phyloP scores from a whole-genome alignment of 2,113 vertebrate species.

The Elgaria multicarinata region DNA sequence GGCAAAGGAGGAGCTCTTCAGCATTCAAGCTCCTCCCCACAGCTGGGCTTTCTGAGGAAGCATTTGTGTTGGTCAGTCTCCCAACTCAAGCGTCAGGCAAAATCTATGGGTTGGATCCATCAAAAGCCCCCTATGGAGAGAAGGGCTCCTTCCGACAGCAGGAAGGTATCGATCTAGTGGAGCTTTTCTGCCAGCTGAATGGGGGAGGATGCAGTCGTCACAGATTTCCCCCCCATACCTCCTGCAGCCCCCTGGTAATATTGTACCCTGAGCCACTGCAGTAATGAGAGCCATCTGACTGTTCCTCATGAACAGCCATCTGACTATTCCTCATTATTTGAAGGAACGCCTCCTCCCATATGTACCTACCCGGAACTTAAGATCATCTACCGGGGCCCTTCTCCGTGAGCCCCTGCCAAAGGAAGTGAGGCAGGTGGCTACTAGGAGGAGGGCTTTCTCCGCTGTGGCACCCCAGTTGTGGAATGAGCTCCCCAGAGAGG shows the following conservation, averaged over 20 bases:
- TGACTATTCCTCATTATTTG: too few species aligned
- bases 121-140: background rate
- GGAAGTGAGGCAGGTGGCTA: too few species aligned
- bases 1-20: background rate
- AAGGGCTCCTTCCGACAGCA: background rate
- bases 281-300: too few species aligned
- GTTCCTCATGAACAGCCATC: too few species aligned
- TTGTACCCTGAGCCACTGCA: background rate
- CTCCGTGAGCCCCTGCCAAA: too few species aligned
- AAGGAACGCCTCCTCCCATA: too few species aligned
- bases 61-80: background rate
- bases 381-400: too few species aligned
- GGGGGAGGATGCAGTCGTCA: too few species aligned
- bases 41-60: background rate
- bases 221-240: background rate
- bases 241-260: background rate
- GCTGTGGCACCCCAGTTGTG: too few species aligned
- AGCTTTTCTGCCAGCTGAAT: background rate
- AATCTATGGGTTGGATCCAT: background rate
- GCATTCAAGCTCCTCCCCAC: background rate
- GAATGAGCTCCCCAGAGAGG: too few species aligned
- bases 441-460: too few species aligned
- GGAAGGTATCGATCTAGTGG: background rate
- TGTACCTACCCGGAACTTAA: too few species aligned
- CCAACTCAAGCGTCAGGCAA: rapidly evolving